Evolutionary conservation across 1,140 invertebrate species (phyloP).

Genomic region (Spodoptera frugiperda): DNA sequence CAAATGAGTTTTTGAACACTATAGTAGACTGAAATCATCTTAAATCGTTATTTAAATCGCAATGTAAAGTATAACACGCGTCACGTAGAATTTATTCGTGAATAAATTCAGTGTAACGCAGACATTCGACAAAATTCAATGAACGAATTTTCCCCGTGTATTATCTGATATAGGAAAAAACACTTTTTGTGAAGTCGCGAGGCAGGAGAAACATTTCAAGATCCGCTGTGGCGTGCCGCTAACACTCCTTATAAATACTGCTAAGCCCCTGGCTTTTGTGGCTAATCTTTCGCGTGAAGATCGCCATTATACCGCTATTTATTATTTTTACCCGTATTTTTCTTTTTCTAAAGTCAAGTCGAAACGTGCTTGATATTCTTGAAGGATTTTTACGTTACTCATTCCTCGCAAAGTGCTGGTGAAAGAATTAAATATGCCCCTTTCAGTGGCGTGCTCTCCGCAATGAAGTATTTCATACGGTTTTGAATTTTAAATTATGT

Average conservation of each 20-base stretch:
- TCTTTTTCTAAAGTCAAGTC: slow-evolving; percentile 78
- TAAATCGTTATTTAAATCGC: too few relatives aligned
- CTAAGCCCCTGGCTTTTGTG: slow-evolving; percentile 81
- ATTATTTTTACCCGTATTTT: slow-evolving; percentile 82
- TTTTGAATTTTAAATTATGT: slow-evolving; percentile 77
- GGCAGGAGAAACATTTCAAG: slow-evolving; percentile 59
- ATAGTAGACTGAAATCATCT: too few relatives aligned
- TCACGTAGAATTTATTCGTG: too few relatives aligned
- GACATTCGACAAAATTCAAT: slow-evolving; percentile 21
- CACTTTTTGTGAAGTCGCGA: slow-evolving; percentile 58
- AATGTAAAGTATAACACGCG: too few relatives aligned
- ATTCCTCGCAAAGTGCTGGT: slow-evolving; percentile 64
- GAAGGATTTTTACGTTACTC: slow-evolving; percentile 65
- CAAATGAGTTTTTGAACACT: too few relatives aligned
- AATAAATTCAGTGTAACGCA: neutral
- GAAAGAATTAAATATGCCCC: slow-evolving; percentile 74
- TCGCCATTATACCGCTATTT: slow-evolving; percentile 85
- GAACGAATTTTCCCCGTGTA: slow-evolving; percentile 19
- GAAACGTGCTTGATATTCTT: slow-evolving; percentile 75
- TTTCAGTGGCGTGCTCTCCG: slow-evolving; percentile 66
- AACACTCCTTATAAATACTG: slow-evolving; percentile 85
- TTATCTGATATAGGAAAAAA: slow-evolving; percentile 33
- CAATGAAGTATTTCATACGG: slow-evolving; percentile 71
- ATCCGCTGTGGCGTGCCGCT: slow-evolving; percentile 75
- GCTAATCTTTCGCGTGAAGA: slow-evolving; percentile 85